Base-by-base conservation (phyloP, 2,113 vertebrate genomes). In the Neogale vison region DNA sequence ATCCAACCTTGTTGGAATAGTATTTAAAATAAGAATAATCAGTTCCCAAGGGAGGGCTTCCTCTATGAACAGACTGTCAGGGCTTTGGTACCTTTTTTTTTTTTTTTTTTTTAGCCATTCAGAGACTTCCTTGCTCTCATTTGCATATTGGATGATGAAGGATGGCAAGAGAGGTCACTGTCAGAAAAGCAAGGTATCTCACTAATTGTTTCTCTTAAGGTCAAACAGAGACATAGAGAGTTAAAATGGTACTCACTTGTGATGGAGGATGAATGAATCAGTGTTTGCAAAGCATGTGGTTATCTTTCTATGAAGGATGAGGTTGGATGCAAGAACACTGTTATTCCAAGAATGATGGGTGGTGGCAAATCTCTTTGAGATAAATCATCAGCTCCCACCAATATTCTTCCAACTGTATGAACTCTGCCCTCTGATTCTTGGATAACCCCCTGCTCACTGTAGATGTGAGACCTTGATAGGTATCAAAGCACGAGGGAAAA, bases 401-500 rank as follows among this genome's bases (percentile, higher is more conserved):
- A 50, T 47, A 57, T 87, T 80, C 45, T 98, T 91, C 74, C 76
- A 95, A 31, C 45, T 59, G 89, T 29, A 91, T 95, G 94, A 92
- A 85, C 52, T 96, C 88, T 47, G 3, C 69, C 23, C 76, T 79
- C 89, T 95, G 57, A 74, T 90, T 96, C 93, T 92, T 77, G 93
- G 97, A 95, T 96, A 97, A 94, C 77, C 95, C 24, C 67, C 71
- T 90, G 55, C 96, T 97, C 95, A 47, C 95, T 97, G 95, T 86
- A 97, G 94, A 77, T 92, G 97, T 98, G 96, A 97, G 92, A 94
- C 50, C 90, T 98, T 97, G 95, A 76, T 98, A 67, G 29, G 26
- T 97, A 97, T 96, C 96, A 97, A 98, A 98, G 76, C 57, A 85
- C 61, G 94, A 95, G 65, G 96, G 42, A 7, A 72, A 97, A 98